These are phyloP conservation scores for Phrynosoma platyrhinos DNA, from an alignment of 2,113 vertebrate genomes.

Conservation along the genomic window DNA sequence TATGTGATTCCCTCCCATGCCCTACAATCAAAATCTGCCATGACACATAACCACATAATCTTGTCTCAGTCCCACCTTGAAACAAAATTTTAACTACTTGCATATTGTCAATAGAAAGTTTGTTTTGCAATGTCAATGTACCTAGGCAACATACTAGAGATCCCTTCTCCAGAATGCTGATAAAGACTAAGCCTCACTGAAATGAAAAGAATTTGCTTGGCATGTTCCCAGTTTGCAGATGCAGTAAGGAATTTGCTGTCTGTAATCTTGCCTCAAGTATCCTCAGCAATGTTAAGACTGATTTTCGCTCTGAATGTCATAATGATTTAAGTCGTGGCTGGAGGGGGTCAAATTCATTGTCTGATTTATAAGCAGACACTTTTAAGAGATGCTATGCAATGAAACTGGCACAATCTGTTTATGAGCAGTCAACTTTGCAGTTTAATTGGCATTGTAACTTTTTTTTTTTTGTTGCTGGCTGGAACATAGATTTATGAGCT, in stretches of 20 bases:
- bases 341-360: neutral
- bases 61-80: neutral
- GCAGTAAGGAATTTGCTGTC: neutral
- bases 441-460: neutral
- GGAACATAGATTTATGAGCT: neutral
- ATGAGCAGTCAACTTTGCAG: neutral
- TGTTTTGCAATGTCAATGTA: neutral
- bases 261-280: neutral
- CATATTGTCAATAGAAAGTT: neutral
- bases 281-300: neutral
- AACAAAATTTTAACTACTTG: neutral
- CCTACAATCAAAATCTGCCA: neutral
- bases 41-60: neutral
- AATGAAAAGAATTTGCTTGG: neutral
- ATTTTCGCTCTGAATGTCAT: neutral
- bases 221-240: neutral
- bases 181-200: neutral
- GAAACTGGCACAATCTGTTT: neutral
- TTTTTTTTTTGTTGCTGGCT: neutral
- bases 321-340: neutral
- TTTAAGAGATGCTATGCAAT: neutral
- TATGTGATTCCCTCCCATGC: too few species aligned
- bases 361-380: neutral
- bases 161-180: neutral
- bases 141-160: neutral